phyloP scores from a whole-genome alignment of 2,888 invertebrate genomes.

The Phorcus lineatus region DNA sequence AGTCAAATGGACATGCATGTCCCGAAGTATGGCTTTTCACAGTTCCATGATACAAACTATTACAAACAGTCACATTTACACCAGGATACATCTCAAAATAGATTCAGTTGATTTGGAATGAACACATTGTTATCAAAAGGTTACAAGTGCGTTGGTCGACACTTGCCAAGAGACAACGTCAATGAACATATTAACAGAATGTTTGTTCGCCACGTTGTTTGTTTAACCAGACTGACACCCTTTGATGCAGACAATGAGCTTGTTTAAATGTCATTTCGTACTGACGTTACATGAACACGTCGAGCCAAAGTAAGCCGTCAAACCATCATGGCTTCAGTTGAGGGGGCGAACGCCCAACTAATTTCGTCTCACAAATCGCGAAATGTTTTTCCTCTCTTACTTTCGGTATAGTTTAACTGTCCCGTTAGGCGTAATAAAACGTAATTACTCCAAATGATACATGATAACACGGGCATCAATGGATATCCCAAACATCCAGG shows the following conservation, averaged over 20 bases:
- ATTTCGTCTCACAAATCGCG: background rate
- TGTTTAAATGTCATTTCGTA: background rate
- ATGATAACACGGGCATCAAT: background rate
- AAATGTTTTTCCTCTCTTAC: background rate
- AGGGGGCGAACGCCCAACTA: background rate
- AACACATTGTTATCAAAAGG: no score
- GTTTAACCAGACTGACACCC: background rate
- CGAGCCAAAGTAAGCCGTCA: no score
- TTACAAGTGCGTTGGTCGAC: no score
- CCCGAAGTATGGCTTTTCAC: no score
- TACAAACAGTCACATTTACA: no score
- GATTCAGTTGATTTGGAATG: no score
- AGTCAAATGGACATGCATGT: no score
- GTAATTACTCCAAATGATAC: background rate
- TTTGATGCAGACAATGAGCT: background rate
- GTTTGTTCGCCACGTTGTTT: background rate
- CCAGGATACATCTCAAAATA: no score
- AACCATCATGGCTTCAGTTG: background rate
- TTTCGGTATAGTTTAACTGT: background rate
- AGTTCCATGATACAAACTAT: no score
- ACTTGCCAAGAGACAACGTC: no score
- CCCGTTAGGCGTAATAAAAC: background rate
- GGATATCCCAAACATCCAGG: background rate
- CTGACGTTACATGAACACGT: background rate
- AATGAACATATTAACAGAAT: background rate